Conservation (phyloP, 1,140 invertebrate genomes). For the Adoxophyes honmai region DNA sequence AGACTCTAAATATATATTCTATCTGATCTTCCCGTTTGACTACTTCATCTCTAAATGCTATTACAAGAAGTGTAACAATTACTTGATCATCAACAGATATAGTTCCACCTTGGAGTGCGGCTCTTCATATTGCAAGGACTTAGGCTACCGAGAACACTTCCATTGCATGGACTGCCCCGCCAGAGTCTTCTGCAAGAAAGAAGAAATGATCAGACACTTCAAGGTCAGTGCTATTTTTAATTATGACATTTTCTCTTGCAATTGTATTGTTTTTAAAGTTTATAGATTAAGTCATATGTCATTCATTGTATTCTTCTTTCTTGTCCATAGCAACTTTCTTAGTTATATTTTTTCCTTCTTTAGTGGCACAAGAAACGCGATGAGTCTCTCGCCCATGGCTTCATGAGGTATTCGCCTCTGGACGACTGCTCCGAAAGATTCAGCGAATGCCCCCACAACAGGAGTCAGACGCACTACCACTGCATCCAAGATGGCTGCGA, state of each 20-base stretch:
- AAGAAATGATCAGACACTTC: constrained; percentile 99
- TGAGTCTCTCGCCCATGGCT: constrained; percentile 97
- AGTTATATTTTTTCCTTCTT: constrained; percentile 24
- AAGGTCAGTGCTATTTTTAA: constrained; percentile 43
- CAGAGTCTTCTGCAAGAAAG: constrained; percentile 96
- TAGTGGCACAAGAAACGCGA: constrained; percentile 99
- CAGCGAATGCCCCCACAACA: constrained; percentile 92
- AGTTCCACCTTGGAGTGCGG: constrained; percentile 87
- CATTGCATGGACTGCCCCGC: constrained; percentile 95
- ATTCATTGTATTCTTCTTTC: too few relatives aligned
- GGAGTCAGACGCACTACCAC: constrained; percentile 99
- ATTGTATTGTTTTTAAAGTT: too few relatives aligned
- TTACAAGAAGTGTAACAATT: too few relatives aligned
- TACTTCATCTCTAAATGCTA: too few relatives aligned
- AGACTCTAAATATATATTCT: too few relatives aligned
- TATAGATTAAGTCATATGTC: too few relatives aligned
- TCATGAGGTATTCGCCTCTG: constrained; percentile 93
- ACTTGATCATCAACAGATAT: constrained; percentile 56
- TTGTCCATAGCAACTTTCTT: too few relatives aligned
- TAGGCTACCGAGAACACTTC: constrained; percentile 95
- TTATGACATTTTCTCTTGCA: too few relatives aligned
- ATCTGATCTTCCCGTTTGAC: too few relatives aligned
- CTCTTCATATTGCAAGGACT: constrained; percentile 87
- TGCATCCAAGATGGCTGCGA: constrained; percentile 97
- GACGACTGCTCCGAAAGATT: constrained; percentile 91